Evolutionary conservation across 2,113 vertebrate genomes (phyloP).

Genomic region (Galbula dea): DNA sequence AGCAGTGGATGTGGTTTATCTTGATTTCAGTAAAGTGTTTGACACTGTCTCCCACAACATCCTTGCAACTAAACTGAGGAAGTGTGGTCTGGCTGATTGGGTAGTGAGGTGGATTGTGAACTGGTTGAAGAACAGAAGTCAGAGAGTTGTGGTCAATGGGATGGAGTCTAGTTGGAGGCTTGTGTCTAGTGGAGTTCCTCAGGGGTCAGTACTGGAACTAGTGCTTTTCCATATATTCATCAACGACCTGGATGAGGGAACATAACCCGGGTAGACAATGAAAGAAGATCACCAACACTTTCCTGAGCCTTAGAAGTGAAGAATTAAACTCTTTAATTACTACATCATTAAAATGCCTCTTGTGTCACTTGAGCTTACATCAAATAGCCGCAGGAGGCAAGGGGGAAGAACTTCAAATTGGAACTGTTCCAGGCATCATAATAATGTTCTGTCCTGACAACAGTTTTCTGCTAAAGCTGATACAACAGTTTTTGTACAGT

Average conservation of each 20-base stretch:
- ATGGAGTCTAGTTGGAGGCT: no score
- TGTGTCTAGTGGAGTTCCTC: no score
- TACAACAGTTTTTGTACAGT: not conserved
- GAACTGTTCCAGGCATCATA: not conserved
- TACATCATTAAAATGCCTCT: not conserved
- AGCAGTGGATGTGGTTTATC: no score
- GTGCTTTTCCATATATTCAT: not conserved
- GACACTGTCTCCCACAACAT: no score
- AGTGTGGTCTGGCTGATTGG: no score
- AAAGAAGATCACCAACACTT: not conserved
- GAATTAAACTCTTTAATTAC: not conserved
- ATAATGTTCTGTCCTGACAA: not conserved
- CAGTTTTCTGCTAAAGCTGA: not conserved
- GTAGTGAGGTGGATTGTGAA: no score
- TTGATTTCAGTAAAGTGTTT: no score
- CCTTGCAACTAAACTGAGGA: no score
- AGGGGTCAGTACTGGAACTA: no score
- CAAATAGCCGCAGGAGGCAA: not conserved
- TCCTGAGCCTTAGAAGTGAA: not conserved
- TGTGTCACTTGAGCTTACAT: not conserved
- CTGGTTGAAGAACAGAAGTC: no score
- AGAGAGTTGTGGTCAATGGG: no score
- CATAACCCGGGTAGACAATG: not conserved
- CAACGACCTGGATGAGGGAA: no score
- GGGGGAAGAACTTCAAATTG: not conserved